These are phyloP conservation scores for Isaurus tuberculatus DNA, from an alignment of 92 coral and sea anemone species.

Conservation along the genomic window DNA sequence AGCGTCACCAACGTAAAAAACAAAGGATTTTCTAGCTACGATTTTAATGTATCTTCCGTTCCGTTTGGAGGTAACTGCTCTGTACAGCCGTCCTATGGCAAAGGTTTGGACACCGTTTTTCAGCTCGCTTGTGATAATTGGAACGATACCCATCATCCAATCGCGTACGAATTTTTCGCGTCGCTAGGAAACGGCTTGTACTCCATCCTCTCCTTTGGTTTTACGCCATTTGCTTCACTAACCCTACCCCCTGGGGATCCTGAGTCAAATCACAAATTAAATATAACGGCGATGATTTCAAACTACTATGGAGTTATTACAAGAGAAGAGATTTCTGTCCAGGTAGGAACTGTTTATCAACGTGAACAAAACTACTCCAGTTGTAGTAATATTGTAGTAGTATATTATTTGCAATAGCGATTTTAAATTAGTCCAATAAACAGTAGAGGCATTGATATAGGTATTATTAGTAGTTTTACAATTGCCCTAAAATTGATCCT, in stretches of 20 bases:
- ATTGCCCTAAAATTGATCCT: no score
- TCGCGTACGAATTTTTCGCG: constrained; percentile 41
- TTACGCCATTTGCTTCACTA: background rate
- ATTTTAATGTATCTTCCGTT: constrained; percentile 14
- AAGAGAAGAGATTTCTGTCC: background rate
- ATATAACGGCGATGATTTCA: constrained; percentile 30
- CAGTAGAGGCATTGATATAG: no score
- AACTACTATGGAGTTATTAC: constrained; percentile 28
- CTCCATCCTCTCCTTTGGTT: constrained; percentile 40
- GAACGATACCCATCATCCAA: constrained; percentile 18
- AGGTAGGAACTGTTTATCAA: constrained; percentile 14
- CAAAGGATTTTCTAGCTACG: constrained; percentile 10
- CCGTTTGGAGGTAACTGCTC: constrained; percentile 26
- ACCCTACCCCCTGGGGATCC: constrained; percentile 30
- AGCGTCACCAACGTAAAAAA: background rate
- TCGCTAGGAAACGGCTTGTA: constrained; percentile 42
- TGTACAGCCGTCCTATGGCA: constrained; percentile 1
- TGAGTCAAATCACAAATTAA: constrained; percentile 7
- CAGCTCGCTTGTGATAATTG: constrained; percentile 23
- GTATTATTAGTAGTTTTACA: no score
- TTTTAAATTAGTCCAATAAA: no score
- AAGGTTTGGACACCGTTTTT: background rate
- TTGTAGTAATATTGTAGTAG: no score
- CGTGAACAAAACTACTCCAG: background rate
- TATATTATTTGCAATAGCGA: no score